Conservation (phyloP, 2,113 vertebrate species). For the Oplegnathus fasciatus region DNA sequence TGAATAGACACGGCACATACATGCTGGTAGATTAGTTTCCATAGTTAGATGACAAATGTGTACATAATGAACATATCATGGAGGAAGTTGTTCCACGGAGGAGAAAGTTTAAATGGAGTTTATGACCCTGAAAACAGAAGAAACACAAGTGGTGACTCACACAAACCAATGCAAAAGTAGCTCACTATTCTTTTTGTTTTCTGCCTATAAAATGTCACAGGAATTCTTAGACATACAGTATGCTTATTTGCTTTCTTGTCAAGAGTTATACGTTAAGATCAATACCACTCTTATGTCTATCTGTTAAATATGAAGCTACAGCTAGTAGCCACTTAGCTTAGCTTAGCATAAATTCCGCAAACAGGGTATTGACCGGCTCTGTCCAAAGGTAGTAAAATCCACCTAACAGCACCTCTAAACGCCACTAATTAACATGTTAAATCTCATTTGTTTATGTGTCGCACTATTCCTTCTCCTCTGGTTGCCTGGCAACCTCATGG, state of each 20-base stretch:
- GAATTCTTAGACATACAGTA: too few relatives aligned
- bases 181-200: neutral
- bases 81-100: neutral
- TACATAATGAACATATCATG: neutral
- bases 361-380: too few relatives aligned
- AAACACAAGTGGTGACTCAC: neutral
- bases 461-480: neutral
- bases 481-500: neutral
- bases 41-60: conserved; percentile 11
- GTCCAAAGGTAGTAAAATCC: neutral
- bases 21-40: conserved; percentile 15
- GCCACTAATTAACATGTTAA: neutral
- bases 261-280: too few relatives aligned
- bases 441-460: neutral
- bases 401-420: neutral
- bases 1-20: conserved; percentile 14
- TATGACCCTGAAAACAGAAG: neutral
- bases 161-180: neutral
- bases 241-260: too few relatives aligned
- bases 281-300: too few relatives aligned
- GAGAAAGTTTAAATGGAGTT: neutral
- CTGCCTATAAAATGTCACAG: too few relatives aligned
- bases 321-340: neutral
- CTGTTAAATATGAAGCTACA: neutral
- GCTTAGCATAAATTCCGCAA: neutral